Percentiles rank a stretch among this genome's conserved stretches.
These are phyloP conservation scores for Pseudomyrmex pallidus DNA, from an alignment of 1,140 invertebrate species.

Conservation along the genomic window DNA sequence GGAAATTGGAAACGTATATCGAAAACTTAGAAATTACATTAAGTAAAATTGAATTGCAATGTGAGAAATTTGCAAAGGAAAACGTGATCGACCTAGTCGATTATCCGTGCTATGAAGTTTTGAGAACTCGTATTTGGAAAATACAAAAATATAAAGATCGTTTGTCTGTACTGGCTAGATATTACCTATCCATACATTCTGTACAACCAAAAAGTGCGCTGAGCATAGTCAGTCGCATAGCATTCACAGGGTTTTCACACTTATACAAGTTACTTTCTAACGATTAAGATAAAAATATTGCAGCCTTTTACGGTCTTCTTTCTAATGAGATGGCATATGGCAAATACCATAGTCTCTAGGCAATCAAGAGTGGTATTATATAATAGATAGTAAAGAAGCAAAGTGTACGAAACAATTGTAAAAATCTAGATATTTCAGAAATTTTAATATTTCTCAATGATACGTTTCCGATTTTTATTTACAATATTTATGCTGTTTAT, in stretches of 20 bases:
- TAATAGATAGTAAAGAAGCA: slow-evolving; percentile 66
- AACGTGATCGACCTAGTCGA: neutral
- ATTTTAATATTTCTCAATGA: slow-evolving; percentile 3
- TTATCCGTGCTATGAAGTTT: slow-evolving; percentile 17
- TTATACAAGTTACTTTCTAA: slow-evolving; percentile 73
- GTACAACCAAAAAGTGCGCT: slow-evolving; percentile 71
- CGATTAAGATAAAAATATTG: slow-evolving; percentile 68
- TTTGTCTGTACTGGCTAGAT: slow-evolving; percentile 66
- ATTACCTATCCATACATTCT: slow-evolving; percentile 70
- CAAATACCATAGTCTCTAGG: slow-evolving; percentile 67
- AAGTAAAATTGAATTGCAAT: neutral
- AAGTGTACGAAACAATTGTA: slow-evolving; percentile 34
- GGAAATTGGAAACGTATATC: neutral
- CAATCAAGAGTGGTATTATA: slow-evolving; percentile 73
- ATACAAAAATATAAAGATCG: slow-evolving; percentile 43
- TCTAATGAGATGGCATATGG: slow-evolving; percentile 65
- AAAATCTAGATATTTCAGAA: slow-evolving; percentile 56
- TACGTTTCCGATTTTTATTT: neutral
- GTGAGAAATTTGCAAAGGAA: slow-evolving; percentile 5
- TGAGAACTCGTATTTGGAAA: slow-evolving; percentile 46
- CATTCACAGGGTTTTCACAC: slow-evolving; percentile 75
- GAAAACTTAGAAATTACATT: neutral
- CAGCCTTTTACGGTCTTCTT: slow-evolving; percentile 73
- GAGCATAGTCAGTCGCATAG: slow-evolving; percentile 72
- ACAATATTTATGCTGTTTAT: too few relatives aligned